These are phyloP conservation scores for Atta texana DNA, from an alignment of 1,140 invertebrate species.

Conservation along the genomic window DNA sequence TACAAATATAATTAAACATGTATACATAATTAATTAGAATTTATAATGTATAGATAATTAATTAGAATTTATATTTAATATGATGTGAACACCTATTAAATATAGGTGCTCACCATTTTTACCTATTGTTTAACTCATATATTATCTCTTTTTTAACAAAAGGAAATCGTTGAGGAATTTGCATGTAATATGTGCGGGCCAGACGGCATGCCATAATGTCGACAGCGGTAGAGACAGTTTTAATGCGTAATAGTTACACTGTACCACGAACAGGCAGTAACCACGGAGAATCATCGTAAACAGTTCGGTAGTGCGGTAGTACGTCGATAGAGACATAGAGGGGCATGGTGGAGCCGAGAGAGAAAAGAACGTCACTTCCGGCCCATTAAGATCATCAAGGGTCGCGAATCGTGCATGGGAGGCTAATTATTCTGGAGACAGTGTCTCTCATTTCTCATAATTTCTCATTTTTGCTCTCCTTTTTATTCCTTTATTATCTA, in stretches of 20 bases:
- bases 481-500: not conserved
- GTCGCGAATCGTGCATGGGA: slow-evolving; percentile 65
- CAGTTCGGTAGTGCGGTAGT: slow-evolving; percentile 53
- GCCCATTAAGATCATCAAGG: slow-evolving; percentile 79
- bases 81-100: no score
- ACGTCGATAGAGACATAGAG: slow-evolving; percentile 46
- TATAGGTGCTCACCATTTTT: not conserved
- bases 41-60: no score
- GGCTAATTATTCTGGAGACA: slow-evolving; percentile 72
- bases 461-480: not conserved
- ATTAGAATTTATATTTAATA: no score
- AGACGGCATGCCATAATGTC: not conserved
- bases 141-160: not conserved
- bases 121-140: not conserved
- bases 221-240: slow-evolving; percentile 13
- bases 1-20: no score
- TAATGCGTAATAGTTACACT: slow-evolving; percentile 54
- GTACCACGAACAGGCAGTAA: slow-evolving; percentile 37
- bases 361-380: slow-evolving; percentile 80
- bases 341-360: slow-evolving; percentile 28
- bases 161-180: slow-evolving; percentile 1
- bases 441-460: slow-evolving; percentile 68
- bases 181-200: not conserved
- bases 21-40: no score
- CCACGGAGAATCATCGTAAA: slow-evolving; percentile 54